phyloP scores from a whole-genome alignment of 1,140 invertebrate species.

The Lordiphosa clarofinis region DNA sequence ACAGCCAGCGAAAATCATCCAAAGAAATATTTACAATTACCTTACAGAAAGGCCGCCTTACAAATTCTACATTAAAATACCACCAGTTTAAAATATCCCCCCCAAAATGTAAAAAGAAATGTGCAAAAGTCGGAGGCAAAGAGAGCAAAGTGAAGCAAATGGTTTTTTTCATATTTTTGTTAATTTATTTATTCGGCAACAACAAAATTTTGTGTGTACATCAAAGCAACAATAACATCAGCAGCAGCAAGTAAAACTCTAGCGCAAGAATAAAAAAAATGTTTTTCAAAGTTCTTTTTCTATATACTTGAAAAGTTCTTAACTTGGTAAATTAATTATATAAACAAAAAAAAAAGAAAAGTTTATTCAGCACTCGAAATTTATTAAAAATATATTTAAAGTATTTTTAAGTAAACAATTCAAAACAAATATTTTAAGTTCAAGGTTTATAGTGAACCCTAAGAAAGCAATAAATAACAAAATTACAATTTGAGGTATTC shows the following conservation, averaged over 20 bases:
- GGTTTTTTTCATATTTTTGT: slow-evolving; percentile 53
- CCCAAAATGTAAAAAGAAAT: slow-evolving; percentile 37
- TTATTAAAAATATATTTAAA: too few relatives aligned
- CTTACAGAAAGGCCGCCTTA: slow-evolving; percentile 1
- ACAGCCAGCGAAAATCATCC: slow-evolving; percentile 22
- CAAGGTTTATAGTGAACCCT: too few relatives aligned
- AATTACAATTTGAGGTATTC: too few relatives aligned
- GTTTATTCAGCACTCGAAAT: too few relatives aligned
- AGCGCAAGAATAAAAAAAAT: slow-evolving; percentile 28
- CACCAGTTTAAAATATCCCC: slow-evolving; percentile 10
- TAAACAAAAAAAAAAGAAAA: too few relatives aligned
- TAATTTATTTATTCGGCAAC: slow-evolving; percentile 57
- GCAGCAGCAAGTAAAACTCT: slow-evolving; percentile 36
- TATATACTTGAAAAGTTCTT: too few relatives aligned
- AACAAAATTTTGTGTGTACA: slow-evolving; percentile 35
- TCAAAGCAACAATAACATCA: slow-evolving; percentile 13
- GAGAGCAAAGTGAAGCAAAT: slow-evolving; percentile 30
- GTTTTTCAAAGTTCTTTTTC: too few relatives aligned
- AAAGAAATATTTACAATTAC: not conserved
- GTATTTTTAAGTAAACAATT: too few relatives aligned
- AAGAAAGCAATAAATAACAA: too few relatives aligned
- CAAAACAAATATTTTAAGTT: too few relatives aligned
- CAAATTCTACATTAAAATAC: slow-evolving; percentile 7
- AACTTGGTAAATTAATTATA: too few relatives aligned
- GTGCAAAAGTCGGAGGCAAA: slow-evolving; percentile 23